Evolutionary conservation across 2,113 vertebrate species (phyloP), one percentile per base, ranked within the genome.

Genomic region (Etia nguti): DNA sequence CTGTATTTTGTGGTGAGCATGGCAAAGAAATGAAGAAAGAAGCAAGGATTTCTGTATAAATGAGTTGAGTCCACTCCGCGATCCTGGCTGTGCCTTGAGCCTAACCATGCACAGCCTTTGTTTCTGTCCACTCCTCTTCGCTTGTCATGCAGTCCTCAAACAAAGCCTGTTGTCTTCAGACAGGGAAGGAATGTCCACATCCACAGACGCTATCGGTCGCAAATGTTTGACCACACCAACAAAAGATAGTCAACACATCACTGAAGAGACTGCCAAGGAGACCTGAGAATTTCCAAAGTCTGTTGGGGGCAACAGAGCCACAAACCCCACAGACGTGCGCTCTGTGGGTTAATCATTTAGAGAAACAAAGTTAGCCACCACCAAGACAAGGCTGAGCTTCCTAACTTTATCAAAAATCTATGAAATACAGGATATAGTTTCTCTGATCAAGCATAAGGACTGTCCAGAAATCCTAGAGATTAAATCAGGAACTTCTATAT

Each of bases 291-390:
- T 87, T 90, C 50, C 38, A 68, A 60, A 81, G 29, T 87, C 75
- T 22, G 80, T 57, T 80, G 86, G 54, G 68, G 87, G 87, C 73
- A 88, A 86, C 81, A 50, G 84, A 83, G 57, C 50, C 46, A 57
- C 54, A 85, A 55, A 82, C 79, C 57, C 50, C 52, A 54, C 52
- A 83, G 73, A 82, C 38, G 4, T 43, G 24, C 43, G 57, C 88
- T 80, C 81, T 13, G 75, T 29, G 65, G 87, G 89, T 93, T 94
- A 95, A 93, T 94, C 84, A 92, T 94, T 94, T 65, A 89, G 79
- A 79, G 80, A 92, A 18, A 31, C 48, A 20, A 79, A 73, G 86
- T 88, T 83, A 79, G 68, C 26, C 60, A 70, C 38, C n/a, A 85
- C 70, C 75, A 79, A 46, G 73, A 15, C 60, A 85, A 70, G 55